Evolutionary conservation across 2,797 vertebrate genomes (phyloP).

Genomic region (Numenius phaeopus): DNA sequence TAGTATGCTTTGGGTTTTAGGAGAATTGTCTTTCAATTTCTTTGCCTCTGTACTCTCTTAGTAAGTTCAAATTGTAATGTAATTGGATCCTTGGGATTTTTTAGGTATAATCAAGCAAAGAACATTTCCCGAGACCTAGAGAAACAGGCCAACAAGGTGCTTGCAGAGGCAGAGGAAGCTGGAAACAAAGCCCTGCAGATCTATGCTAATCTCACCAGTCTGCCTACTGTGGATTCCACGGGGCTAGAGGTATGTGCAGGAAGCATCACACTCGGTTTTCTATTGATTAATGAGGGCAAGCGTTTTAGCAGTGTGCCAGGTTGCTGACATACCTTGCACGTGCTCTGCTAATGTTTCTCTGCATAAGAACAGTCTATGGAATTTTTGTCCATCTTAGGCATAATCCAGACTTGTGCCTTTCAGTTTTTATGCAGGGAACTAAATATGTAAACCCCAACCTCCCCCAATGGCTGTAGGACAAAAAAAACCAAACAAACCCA

Average conservation of each 20-base stretch:
- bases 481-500: neutral
- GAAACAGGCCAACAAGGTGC: slow-evolving; percentile 90
- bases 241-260: slow-evolving; percentile 85
- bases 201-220: slow-evolving; percentile 90
- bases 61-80: neutral
- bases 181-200: slow-evolving; percentile 91
- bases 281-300: neutral
- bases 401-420: neutral
- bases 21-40: neutral
- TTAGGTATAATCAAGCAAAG: slow-evolving; percentile 92
- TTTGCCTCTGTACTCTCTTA: neutral
- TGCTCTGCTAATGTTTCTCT: neutral
- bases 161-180: slow-evolving; percentile 89
- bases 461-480: neutral
- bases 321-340: neutral
- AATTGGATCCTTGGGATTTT: neutral
- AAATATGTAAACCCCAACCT: neutral
- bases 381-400: neutral
- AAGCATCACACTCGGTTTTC: neutral
- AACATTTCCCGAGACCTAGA: slow-evolving; percentile 92
- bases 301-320: neutral
- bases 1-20: neutral
- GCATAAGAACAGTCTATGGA: neutral
- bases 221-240: slow-evolving; percentile 86
- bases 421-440: neutral